Percentiles rank a stretch among this genome's conserved stretches.
Conservation (phyloP, 2,888 invertebrate genomes). For the Cantharis lateralis region DNA sequence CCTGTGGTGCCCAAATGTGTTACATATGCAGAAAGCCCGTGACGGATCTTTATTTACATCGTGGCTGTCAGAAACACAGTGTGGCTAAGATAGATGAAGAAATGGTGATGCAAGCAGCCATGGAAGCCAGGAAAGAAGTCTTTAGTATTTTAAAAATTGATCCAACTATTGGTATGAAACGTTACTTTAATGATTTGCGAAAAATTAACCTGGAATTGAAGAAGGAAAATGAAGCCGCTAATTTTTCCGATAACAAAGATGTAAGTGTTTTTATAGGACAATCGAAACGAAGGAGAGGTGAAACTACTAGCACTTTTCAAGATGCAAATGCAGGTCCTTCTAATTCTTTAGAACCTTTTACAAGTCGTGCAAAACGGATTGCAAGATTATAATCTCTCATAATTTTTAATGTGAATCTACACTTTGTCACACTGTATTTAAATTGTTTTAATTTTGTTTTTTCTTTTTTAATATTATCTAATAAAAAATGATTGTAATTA, state of each 20-base stretch:
- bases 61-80: not conserved
- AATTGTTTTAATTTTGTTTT: too few relatives aligned
- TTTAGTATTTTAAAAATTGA: not conserved
- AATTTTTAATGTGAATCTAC: too few relatives aligned
- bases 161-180: not conserved
- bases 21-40: slow-evolving; percentile 56
- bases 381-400: too few relatives aligned
- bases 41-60: slow-evolving; percentile 38
- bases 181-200: not conserved
- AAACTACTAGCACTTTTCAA: not conserved
- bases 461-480: too few relatives aligned
- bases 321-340: not conserved
- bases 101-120: not conserved
- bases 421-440: too few relatives aligned
- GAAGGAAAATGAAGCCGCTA: not conserved
- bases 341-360: not conserved
- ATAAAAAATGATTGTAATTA: too few relatives aligned
- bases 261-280: not conserved
- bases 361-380: not conserved
- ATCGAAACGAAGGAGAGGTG: not conserved
- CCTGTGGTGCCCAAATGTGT: slow-evolving; percentile 56
- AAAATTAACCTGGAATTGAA: not conserved
- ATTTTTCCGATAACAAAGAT: not conserved
- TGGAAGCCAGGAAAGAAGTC: not conserved
- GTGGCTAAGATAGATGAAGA: not conserved